These are phyloP conservation scores for Craniophora ligustri DNA, from an alignment of 2,888 invertebrate species.

Conservation along the genomic window DNA sequence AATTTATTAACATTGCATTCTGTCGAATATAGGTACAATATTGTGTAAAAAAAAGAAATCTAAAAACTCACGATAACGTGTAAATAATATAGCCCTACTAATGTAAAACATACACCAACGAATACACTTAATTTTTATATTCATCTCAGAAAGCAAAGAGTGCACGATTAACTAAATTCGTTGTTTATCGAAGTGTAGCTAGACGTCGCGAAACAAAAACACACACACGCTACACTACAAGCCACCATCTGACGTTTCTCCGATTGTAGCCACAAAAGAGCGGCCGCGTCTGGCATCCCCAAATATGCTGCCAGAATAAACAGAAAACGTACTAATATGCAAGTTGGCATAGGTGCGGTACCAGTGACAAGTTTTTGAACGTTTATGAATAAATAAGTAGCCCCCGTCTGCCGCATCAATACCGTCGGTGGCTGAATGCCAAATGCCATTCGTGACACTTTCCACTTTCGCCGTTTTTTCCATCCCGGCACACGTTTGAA, in stretches of 20 bases:
- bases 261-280: slow-evolving; percentile 58
- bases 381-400: slow-evolving; percentile 86
- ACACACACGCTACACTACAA: too few species aligned
- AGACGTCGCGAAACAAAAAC: slow-evolving; percentile 51
- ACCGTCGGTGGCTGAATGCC: slow-evolving; percentile 81
- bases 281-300: slow-evolving; percentile 56
- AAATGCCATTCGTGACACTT: slow-evolving; percentile 85
- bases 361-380: slow-evolving; percentile 83
- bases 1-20: too few species aligned
- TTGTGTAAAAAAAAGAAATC: slow-evolving; percentile 1
- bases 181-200: slow-evolving; percentile 51
- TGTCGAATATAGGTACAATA: too few species aligned
- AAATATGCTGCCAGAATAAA: slow-evolving; percentile 69
- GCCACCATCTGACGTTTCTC: slow-evolving; percentile 45
- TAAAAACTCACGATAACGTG: too few species aligned
- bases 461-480: slow-evolving; percentile 82
- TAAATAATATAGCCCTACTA: too few species aligned
- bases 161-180: slow-evolving; percentile 39
- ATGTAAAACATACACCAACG: slow-evolving; percentile 18
- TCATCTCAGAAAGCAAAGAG: slow-evolving; percentile 24
- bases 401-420: slow-evolving; percentile 85
- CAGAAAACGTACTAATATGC: slow-evolving; percentile 68
- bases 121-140: slow-evolving; percentile 19
- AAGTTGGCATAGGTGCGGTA: slow-evolving; percentile 51
- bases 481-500: slow-evolving; percentile 66